Base-by-base conservation (phyloP, 2,888 invertebrate species). In the Aromia moschata region DNA sequence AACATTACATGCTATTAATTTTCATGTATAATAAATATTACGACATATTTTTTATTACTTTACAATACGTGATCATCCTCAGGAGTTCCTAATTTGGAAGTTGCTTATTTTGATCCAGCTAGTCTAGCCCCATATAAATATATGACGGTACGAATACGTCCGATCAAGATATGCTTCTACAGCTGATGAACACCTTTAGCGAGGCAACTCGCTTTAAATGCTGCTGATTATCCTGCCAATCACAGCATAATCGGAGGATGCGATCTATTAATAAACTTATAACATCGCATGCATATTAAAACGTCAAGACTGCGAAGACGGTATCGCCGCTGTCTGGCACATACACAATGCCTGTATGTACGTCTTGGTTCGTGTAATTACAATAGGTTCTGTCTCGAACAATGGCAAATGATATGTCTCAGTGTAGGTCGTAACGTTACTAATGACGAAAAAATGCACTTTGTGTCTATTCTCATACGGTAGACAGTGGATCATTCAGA, bases 191-290 rank as follows among this genome's bases (percentile, higher is more conserved):
- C 16, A 15, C 49, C 25, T 11, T 38, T n/a, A 38, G 38, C 16
- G 14, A 49, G 38, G 38, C 30, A 25, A 20, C 31, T 51, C 33
- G 56, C 58, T 36, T 54, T 58, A 52, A 63, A 62, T 56, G 52
- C 56, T 56, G 52, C 56, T 64, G 64, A 69, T 69, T 69, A 69
- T 62, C 36, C 65, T 62, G 67, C 64, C 67, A 67, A 69, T 69
- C 69, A 67, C 54, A 40, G 61, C 53, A 52, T 67, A 69, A 69
- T 69, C 64, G 51, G 53, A 58, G 64, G 65, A 67, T 64, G 57
- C 60, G 43, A 65, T 69, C 67, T 67, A 65, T 65, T 69, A 69
- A 66, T 67, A 66, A 65, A 64, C 62, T 61, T 60, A 61, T 58
- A 64, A 63, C 64, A 57, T 52, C 49, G 58, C 47, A 56, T 65